Evolutionary conservation across 2,113 vertebrate genomes (phyloP).

Genomic region (Protobothrops flavoviridis): DNA sequence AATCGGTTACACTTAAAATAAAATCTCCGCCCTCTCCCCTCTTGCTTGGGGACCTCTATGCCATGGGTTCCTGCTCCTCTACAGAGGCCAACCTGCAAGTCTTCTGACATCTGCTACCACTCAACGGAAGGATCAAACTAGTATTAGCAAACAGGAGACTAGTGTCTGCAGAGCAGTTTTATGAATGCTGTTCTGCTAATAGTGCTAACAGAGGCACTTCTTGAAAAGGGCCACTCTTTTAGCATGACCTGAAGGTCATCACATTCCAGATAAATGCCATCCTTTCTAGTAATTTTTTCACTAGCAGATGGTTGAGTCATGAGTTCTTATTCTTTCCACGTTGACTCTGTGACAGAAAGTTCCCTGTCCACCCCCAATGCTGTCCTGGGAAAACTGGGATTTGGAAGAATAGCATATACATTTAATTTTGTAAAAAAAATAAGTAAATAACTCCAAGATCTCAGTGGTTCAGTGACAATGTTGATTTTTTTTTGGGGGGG

Average conservation of each 20-base stretch:
- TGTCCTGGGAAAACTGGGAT: background rate
- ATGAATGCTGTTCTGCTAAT: conserved; percentile 20
- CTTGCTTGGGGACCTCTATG: background rate
- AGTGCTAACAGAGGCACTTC: conserved; percentile 17
- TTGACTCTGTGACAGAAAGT: conserved; percentile 1
- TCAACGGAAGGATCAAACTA: conserved; percentile 14
- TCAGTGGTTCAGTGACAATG: background rate
- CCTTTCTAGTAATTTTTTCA: conserved; percentile 7
- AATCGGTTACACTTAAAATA: background rate
- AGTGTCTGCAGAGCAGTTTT: conserved; percentile 21
- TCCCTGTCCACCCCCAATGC: background rate
- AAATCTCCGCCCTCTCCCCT: background rate
- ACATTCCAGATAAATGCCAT: conserved; percentile 23
- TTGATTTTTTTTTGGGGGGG: background rate
- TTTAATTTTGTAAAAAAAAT: background rate
- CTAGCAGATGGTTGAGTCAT: conserved; percentile 14
- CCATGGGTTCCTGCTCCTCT: background rate
- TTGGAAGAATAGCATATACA: background rate
- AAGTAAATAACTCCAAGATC: background rate
- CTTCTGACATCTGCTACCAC: conserved; percentile 23
- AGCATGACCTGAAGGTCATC: conserved; percentile 18
- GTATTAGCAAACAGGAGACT: conserved; percentile 25
- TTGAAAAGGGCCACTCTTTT: conserved; percentile 23
- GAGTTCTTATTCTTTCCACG: conserved; percentile 6
- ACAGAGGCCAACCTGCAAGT: conserved; percentile 19